Evolutionary conservation across 2,113 vertebrate species (phyloP), one percentile per base, ranked within the genome.

Genomic region (Labeo rohita): DNA sequence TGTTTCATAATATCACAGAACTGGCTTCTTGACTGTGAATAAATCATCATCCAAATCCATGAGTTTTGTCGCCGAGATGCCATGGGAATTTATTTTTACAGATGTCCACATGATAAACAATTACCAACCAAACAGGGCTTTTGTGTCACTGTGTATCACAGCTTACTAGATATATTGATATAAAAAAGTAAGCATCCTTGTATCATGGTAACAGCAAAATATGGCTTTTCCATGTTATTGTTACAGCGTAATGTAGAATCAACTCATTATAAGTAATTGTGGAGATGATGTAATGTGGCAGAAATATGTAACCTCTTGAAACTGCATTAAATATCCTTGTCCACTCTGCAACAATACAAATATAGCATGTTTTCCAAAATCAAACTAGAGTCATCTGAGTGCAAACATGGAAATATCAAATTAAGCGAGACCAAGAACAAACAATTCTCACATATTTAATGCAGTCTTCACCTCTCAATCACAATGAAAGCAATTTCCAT

Each of bases 221-320:
- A 66, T 81, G 43, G 4, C 13, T 47, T 47, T 66, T 34, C 3
- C 16, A 21, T 82, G 21, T 49, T 66, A 52, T 18, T 15, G 23
- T 18, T 50, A 11, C 47, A 52, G 3, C 3, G 4, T 39, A 39
- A 52, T 68, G 49, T 77, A 36, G 8, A 54, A 54, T 50, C 45
- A 68, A 49, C 23, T 50, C 79, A 43, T 54, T 77, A 43, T 45
- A 34, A 52, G 23, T 49, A 63, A 13, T 13, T 16, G 15, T 54
- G 80, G 28, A 34, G 63, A 82, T 70, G 63, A 70, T 82, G 80
- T 12, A 70, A 82, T 63, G 16, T 82, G 28, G 65, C 80, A 52
- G 80, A 82, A 70, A 82, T 70, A 36, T 52, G 23, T 36, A 70
- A 68, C 23, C 23, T 7, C 47, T 49, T 82, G 13, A 66, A 49